A percentile compares a stretch with the other conserved stretches of the same genome.
Conservation (phyloP, 2,888 invertebrate species). For the Idaea straminata region DNA sequence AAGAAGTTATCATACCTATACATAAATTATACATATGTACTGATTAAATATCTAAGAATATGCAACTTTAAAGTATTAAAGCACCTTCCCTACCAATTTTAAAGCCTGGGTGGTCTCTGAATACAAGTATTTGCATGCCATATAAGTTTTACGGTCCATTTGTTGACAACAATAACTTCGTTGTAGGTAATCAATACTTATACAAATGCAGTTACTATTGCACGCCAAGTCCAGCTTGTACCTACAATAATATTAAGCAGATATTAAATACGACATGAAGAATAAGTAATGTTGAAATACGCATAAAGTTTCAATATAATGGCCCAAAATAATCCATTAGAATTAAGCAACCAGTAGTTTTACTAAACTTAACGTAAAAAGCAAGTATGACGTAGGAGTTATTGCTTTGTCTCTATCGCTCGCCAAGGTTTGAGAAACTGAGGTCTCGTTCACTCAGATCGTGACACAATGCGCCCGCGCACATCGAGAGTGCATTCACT, state of each 20-base stretch:
- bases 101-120: slow-evolving; percentile 11
- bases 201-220: slow-evolving; percentile 25
- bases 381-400: slow-evolving; percentile 24
- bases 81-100: slow-evolving; percentile 1
- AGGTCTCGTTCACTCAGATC: slow-evolving; percentile 42
- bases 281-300: too few relatives aligned
- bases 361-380: slow-evolving; percentile 12
- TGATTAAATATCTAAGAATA: too few relatives aligned
- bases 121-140: slow-evolving; percentile 32
- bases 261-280: neutral
- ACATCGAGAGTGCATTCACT: slow-evolving; percentile 66
- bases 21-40: too few relatives aligned
- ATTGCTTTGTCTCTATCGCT: slow-evolving; percentile 41
- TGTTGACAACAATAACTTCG: slow-evolving; percentile 37
- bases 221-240: neutral
- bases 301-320: slow-evolving; percentile 15
- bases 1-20: too few relatives aligned
- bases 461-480: slow-evolving; percentile 56
- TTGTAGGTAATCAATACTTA: slow-evolving; percentile 16
- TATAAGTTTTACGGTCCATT: slow-evolving; percentile 48
- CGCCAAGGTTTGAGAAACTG: slow-evolving; percentile 21
- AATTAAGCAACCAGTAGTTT: slow-evolving; percentile 42
- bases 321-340: slow-evolving; percentile 38
- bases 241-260: neutral
- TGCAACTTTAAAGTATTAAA: too few relatives aligned